Conservation (phyloP, 2,888 invertebrate species). For the Agrilus cyanescens region DNA sequence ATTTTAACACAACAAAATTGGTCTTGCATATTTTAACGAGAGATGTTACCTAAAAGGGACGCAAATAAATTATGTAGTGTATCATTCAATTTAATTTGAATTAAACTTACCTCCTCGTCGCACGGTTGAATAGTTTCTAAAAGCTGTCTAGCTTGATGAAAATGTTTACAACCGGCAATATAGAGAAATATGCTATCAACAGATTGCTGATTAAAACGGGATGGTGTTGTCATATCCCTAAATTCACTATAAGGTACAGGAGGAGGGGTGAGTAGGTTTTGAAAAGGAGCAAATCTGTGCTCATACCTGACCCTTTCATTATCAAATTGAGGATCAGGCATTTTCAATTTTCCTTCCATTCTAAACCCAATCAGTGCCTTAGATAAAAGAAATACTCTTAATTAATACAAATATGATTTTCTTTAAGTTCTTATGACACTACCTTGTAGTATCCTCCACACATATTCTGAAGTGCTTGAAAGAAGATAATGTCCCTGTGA, state of each 20-base stretch:
- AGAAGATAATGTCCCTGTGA: conserved; percentile 72
- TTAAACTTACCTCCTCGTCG: conserved; percentile 57
- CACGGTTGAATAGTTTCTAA: conserved; percentile 73
- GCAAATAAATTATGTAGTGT: conserved; percentile 1
- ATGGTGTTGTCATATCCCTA: conserved; percentile 66
- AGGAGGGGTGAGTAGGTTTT: conserved; percentile 75
- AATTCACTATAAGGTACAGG: conserved; percentile 85
- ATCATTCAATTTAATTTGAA: not conserved
- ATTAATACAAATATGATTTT: not conserved
- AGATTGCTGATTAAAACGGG: conserved; percentile 41
- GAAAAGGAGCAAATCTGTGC: conserved; percentile 85
- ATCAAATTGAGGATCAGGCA: conserved; percentile 83
- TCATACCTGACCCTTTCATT: conserved; percentile 90
- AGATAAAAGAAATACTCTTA: conserved; percentile 14
- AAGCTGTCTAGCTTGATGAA: conserved; percentile 79
- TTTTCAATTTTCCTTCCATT: conserved; percentile 72
- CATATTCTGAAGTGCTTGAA: conserved; percentile 86
- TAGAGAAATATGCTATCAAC: conserved; percentile 51
- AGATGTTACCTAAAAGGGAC: conserved; percentile 53
- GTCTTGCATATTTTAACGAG: conserved; percentile 87
- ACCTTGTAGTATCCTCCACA: conserved; percentile 93
- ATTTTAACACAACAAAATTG: conserved; percentile 88
- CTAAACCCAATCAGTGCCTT: conserved; percentile 85
- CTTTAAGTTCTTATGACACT: conserved; percentile 9
- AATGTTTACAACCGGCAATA: conserved; percentile 78